These are phyloP conservation scores for Falco concolor DNA, from an alignment of 2,797 vertebrate genomes.

Conservation along the genomic window DNA sequence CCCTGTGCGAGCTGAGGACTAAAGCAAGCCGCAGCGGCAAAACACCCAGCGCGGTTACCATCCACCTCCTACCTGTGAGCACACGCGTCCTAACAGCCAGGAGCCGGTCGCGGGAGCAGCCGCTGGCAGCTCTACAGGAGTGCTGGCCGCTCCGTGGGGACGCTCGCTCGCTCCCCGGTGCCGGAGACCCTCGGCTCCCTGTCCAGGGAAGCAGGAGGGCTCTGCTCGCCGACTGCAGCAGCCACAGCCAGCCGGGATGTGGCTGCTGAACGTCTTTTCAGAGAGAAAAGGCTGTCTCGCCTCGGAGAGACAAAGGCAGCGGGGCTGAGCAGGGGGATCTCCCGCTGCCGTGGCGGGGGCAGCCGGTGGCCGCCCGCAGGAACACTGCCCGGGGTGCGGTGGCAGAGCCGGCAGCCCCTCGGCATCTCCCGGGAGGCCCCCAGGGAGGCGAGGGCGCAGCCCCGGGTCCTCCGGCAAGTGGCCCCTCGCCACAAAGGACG, in stretches of 20 bases:
- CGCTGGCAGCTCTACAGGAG: background rate
- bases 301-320: background rate
- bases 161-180: background rate
- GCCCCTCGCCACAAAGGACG: background rate
- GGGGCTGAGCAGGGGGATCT: background rate
- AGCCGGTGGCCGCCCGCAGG: background rate
- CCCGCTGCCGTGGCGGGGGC: background rate
- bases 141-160: background rate
- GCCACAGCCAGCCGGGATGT: background rate
- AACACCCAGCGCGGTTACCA: background rate
- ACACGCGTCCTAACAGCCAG: background rate
- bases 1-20: accelerated
- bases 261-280: background rate
- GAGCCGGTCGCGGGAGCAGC: background rate
- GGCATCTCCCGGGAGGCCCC: background rate
- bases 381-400: background rate
- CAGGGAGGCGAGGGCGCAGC: background rate
- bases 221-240: background rate
- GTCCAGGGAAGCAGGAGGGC: background rate
- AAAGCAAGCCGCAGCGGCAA: background rate
- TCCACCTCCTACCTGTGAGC: conserved; percentile 4
- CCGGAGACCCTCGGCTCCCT: background rate
- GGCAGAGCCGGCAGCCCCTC: background rate
- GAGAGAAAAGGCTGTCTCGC: background rate
- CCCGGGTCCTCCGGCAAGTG: background rate